Base-by-base conservation (phyloP, 2,113 vertebrate species). In the Hippocampus abdominalis region DNA sequence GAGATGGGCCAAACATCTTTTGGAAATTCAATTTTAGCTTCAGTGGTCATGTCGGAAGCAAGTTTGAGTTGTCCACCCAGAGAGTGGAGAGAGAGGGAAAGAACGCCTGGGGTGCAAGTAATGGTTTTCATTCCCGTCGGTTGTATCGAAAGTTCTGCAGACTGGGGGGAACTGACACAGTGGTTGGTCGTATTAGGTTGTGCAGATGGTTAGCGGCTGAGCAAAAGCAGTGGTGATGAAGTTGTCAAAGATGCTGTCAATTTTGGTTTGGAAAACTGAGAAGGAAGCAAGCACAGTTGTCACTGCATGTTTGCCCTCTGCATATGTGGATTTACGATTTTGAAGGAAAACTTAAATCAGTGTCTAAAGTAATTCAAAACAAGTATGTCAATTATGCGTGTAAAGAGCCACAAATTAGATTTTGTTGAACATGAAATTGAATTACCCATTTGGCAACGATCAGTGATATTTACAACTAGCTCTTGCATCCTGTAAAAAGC, bases 361-460 rank as follows among this genome's bases (percentile, higher is more conserved):
- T 72, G 64, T 57, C 46, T 69, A 64, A 16, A 59, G 54, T 77
- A 51, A n/a, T 46, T 79, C 63, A 74, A 42, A 75, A 76, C 27
- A 57, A 15, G 54, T 12, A 3, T 25, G 15, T 57, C 54, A 57
- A 27, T 57, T 57, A 25, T 4, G 12, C 2, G 12, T 27, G 10
- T 15, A 57, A 23, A 5, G 11, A 69, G 80, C 64, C 66, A 49
- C 81, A 82, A 87, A 91, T 92, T 68, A 42, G 60, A 84, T 90
- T 87, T 71, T 64, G 65, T 69, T 72, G 76, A 73, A 66, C 49
- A 36, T 51, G 36, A 74, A 86, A 91, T 89, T 61, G 59, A 90
- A 89, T 91, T 82, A 89, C 74, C 54, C 54, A 57, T 57, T 57
- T 27, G 54, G 54, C 25, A 27, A 15, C 12, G 54, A 27, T 57